Evolutionary conservation across 2,797 vertebrate species (phyloP).

Genomic region (Leptoclinus maculatus): DNA sequence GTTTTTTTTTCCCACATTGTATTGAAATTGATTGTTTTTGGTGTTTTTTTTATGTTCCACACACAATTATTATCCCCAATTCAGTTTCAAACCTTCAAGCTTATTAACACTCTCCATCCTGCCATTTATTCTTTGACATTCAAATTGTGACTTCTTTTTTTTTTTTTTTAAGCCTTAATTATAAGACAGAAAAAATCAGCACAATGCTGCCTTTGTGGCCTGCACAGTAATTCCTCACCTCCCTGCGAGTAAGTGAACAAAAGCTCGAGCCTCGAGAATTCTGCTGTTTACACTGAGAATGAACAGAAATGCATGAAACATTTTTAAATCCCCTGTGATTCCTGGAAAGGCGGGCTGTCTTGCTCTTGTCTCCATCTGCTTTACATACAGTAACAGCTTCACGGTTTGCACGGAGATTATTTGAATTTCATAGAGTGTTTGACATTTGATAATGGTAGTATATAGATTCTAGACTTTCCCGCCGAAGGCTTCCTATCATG

Average conservation of each 20-base stretch:
- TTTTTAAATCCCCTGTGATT: constrained; percentile 74
- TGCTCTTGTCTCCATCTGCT: constrained; percentile 68
- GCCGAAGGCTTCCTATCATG: constrained; percentile 64
- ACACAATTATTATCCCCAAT: neutral
- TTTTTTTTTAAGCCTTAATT: neutral
- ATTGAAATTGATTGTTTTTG: neutral
- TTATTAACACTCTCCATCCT: neutral
- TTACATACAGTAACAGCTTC: constrained; percentile 72
- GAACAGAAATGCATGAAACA: constrained; percentile 73
- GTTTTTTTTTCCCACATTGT: neutral
- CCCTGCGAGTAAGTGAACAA: constrained; percentile 56
- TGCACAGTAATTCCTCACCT: constrained; percentile 52
- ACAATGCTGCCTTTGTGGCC: constrained; percentile 17
- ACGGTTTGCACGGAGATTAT: constrained; percentile 72
- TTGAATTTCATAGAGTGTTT: constrained; percentile 80
- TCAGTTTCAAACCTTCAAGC: neutral
- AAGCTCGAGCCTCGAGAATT: constrained; percentile 54
- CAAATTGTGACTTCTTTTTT: constrained; percentile 14
- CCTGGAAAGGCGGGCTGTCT: constrained; percentile 46
- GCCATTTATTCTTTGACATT: constrained; percentile 23
- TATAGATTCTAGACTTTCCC: constrained; percentile 64
- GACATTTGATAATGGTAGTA: constrained; percentile 78
- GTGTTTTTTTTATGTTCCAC: neutral
- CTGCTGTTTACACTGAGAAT: constrained; percentile 69
- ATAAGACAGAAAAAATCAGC: constrained; percentile 7